Evolutionary conservation across 2,113 vertebrate species (phyloP).

Genomic region (Phrynosoma blainvillii): DNA sequence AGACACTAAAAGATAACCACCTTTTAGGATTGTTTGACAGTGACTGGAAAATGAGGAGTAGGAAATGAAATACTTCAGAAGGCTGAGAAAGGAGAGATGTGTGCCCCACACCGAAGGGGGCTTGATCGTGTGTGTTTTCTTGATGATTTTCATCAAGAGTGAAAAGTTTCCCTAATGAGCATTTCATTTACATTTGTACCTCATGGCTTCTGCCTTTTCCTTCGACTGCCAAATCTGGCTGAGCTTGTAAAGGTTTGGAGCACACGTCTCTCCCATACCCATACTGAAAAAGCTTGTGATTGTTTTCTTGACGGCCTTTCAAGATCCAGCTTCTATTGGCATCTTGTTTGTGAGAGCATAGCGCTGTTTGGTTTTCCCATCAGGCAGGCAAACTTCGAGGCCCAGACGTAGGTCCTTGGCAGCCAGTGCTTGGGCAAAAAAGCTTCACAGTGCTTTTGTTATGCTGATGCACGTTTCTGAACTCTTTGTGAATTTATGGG

Average conservation of each 20-base stretch:
- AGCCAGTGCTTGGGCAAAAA: conserved; percentile 4
- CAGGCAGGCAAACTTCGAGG: conserved; percentile 11
- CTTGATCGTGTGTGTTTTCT: conserved; percentile 9
- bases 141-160: background rate
- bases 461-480: conserved; percentile 34
- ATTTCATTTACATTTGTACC: conserved; percentile 30
- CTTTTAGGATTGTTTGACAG: background rate
- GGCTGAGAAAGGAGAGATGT: background rate
- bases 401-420: conserved; percentile 32
- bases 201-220: background rate
- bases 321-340: conserved; percentile 20
- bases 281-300: conserved; percentile 13
- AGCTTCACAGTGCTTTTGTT: conserved; percentile 24
- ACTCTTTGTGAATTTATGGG: conserved; percentile 23
- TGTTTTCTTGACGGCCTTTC: conserved; percentile 27
- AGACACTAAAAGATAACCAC: background rate
- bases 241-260: background rate
- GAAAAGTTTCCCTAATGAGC: conserved; percentile 10
- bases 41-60: background rate
- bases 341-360: conserved; percentile 21
- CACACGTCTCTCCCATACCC: conserved; percentile 18
- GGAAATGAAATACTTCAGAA: no score
- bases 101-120: background rate
- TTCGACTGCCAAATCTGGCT: background rate
- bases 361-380: conserved; percentile 32